Base-by-base conservation (phyloP, 53 echinoderm and acorn worm genomes). In the Actinopyga echinites region DNA sequence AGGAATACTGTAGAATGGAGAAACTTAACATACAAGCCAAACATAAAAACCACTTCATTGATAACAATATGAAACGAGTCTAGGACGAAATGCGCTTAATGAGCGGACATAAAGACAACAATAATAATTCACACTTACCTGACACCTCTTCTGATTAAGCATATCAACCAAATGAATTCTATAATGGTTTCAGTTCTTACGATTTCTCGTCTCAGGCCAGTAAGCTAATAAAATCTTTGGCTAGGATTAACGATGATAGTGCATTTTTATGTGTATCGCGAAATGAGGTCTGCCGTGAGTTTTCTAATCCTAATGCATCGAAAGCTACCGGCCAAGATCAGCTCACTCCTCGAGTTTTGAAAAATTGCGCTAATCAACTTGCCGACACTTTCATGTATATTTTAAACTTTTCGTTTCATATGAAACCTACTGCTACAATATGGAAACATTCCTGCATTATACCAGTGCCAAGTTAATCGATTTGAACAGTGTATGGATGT, bases 101-200 rank as follows among this genome's bases (percentile, higher is more conserved):
- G n/a, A n/a, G n/a, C n/a, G n/a, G n/a, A n/a, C n/a, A n/a, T n/a
- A 37, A 38, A 38, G 33, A 7, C 24, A 62, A 31, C 33, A 60
- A 23, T 62, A 60, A 13, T n/a, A n/a, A n/a, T n/a, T n/a, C n/a
- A n/a, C n/a, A n/a, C n/a, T n/a, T n/a, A n/a, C n/a, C n/a, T n/a
- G 56, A 79, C 6, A 20, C 40, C 12, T 61, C 6, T 2, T n/a
- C 40, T 21, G 26, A 32, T 23, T 60, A 81, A 60, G 80, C 56
- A 31, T 24, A 57, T 79, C 30, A 79, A 1, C 56, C 57, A 8
- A 79, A 57, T 57, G 38, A 22, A 25, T 79, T 79, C 35, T 57
- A 57, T 52, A 77, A 77, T 77, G 22, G 78, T 43, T 77, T 77
- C 31, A 32, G 49, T 32, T 45, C 31, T 1, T 64, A 21, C 12